phyloP scores from a whole-genome alignment of 2,113 vertebrate genomes.

The Empidonax traillii region DNA sequence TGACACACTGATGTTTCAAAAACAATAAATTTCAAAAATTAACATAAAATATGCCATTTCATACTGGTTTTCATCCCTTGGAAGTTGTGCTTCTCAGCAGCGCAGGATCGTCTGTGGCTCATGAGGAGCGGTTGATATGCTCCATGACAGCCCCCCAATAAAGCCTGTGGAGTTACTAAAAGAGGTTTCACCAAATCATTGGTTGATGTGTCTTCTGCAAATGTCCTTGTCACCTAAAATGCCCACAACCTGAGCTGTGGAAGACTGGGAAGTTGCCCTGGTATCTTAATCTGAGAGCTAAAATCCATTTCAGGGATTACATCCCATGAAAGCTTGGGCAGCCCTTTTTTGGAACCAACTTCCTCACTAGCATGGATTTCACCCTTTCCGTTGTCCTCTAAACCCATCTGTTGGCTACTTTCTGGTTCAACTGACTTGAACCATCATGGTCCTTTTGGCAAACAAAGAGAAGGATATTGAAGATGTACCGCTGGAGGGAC shows the following conservation, averaged over 20 bases:
- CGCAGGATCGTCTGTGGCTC: neutral
- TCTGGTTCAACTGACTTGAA: constrained; percentile 1
- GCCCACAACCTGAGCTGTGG: neutral
- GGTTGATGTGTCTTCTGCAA: neutral
- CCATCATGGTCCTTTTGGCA: neutral
- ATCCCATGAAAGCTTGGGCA: neutral
- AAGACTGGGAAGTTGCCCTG: neutral
- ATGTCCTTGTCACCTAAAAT: neutral
- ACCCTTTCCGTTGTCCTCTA: neutral
- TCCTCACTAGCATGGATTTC: neutral
- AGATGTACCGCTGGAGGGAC: neutral
- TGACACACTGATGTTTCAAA: neutral
- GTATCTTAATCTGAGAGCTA: neutral
- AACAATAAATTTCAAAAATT: neutral
- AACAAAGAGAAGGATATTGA: neutral
- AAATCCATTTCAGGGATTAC: neutral
- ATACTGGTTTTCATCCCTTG: neutral
- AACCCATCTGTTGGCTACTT: neutral
- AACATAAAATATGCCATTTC: neutral
- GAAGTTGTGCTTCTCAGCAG: neutral
- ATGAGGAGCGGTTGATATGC: neutral
- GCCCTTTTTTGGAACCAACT: neutral
- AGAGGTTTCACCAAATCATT: neutral
- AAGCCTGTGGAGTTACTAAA: neutral
- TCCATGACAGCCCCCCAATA: neutral